These are phyloP conservation scores for Dendrocopos noguchii DNA, from an alignment of 2,113 vertebrate species.

Conservation along the genomic window DNA sequence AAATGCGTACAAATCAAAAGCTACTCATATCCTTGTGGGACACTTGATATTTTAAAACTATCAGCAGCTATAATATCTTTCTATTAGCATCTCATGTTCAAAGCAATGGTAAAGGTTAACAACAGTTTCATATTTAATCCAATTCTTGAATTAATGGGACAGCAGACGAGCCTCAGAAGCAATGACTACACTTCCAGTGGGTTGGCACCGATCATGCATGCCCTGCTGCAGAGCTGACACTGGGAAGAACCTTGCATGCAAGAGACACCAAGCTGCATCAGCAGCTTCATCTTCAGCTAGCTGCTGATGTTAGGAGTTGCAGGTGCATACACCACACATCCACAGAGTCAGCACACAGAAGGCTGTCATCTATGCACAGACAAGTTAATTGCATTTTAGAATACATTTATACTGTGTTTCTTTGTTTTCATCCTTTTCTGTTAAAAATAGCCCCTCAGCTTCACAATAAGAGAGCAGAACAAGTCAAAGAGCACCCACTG, in stretches of 20 bases:
- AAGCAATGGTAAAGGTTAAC: constrained; percentile 13
- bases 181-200: neutral
- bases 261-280: neutral
- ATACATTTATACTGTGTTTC: neutral
- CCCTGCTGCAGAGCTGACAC: neutral
- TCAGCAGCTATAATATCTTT: neutral
- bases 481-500: neutral
- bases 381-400: constrained; percentile 7
- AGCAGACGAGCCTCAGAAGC: neutral
- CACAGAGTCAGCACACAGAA: neutral
- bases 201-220: rapidly evolving
- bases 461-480: neutral
- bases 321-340: neutral
- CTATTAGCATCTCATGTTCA: neutral
- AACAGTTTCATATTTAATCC: neutral
- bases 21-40: neutral
- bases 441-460: neutral
- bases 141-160: neutral
- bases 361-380: neutral
- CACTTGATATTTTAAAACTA: neutral
- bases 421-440: neutral
- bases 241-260: rapidly evolving
- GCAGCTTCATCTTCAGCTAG: neutral
- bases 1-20: neutral
- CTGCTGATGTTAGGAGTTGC: neutral